phyloP scores from a whole-genome alignment of 2,888 invertebrate species.

The Synanthedon tipuliformis region DNA sequence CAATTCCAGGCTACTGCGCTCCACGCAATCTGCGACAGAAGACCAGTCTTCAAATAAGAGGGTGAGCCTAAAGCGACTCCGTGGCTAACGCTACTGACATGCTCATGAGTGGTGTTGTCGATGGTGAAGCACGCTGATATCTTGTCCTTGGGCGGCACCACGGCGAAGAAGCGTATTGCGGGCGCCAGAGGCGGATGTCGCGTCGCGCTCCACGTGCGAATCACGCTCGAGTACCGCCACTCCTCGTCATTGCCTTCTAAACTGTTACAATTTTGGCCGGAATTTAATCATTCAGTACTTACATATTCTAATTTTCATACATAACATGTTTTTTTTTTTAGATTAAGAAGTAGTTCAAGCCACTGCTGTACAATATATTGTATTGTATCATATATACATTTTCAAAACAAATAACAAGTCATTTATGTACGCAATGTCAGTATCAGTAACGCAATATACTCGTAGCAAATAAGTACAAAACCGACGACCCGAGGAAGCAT shows the following conservation, averaged over 20 bases:
- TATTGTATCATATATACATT: no score
- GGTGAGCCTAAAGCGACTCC: background rate
- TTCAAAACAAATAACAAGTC: no score
- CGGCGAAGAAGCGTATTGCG: slow-evolving; percentile 25
- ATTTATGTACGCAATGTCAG: no score
- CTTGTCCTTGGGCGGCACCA: slow-evolving; percentile 24
- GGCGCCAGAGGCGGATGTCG: slow-evolving; percentile 27
- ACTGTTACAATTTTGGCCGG: background rate
- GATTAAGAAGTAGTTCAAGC: no score
- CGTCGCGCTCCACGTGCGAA: slow-evolving; percentile 14
- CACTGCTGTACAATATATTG: no score
- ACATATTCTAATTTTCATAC: no score
- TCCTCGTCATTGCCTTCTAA: slow-evolving; percentile 7
- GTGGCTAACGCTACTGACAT: slow-evolving; percentile 15
- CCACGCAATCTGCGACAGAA: background rate
- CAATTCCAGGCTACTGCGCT: slow-evolving; percentile 13
- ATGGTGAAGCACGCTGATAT: slow-evolving; percentile 18
- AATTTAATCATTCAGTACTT: no score
- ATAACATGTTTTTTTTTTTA: no score
- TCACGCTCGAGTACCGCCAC: slow-evolving; percentile 13
- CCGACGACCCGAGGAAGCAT: no score
- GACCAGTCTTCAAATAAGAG: background rate
- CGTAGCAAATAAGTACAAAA: no score
- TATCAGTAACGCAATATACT: no score
- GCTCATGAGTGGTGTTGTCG: slow-evolving; percentile 35